Evolutionary conservation across 2,888 invertebrate genomes (phyloP).

Genomic region (Schizotus pectinicornis): DNA sequence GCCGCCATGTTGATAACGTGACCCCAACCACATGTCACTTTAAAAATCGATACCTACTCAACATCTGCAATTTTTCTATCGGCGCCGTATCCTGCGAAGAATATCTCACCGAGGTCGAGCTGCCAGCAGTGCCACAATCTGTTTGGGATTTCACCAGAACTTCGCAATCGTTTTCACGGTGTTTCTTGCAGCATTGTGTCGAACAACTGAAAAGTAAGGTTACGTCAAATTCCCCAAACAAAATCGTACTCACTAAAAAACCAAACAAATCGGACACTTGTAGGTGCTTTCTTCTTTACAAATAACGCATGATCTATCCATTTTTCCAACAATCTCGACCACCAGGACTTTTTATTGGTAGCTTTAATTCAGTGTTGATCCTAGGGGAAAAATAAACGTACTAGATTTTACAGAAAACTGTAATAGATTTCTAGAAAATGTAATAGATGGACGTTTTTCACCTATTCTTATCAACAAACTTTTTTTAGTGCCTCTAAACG

Average conservation of each 20-base stretch:
- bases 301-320: slow-evolving; percentile 46
- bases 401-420: no score
- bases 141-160: slow-evolving; percentile 42
- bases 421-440: no score
- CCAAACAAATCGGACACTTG: slow-evolving; percentile 64
- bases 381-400: no score
- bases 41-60: slow-evolving; percentile 54
- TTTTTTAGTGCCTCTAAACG: no score
- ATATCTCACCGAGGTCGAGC: slow-evolving; percentile 57
- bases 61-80: slow-evolving; percentile 62
- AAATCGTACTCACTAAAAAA: slow-evolving; percentile 61
- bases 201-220: slow-evolving; percentile 66
- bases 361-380: no score
- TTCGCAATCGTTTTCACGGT: slow-evolving; percentile 63
- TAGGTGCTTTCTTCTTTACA: slow-evolving; percentile 58
- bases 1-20: not conserved
- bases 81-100: slow-evolving; percentile 69
- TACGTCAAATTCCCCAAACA: slow-evolving; percentile 1
- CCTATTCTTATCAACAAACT: no score
- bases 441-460: no score
- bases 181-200: slow-evolving; percentile 67
- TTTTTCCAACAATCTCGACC: no score
- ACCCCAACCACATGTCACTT: slow-evolving; percentile 8
- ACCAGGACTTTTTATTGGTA: no score
- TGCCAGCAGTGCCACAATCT: slow-evolving; percentile 1